phyloP scores from a whole-genome alignment of 1,140 invertebrate genomes.

The Phocides pigmalion region DNA sequence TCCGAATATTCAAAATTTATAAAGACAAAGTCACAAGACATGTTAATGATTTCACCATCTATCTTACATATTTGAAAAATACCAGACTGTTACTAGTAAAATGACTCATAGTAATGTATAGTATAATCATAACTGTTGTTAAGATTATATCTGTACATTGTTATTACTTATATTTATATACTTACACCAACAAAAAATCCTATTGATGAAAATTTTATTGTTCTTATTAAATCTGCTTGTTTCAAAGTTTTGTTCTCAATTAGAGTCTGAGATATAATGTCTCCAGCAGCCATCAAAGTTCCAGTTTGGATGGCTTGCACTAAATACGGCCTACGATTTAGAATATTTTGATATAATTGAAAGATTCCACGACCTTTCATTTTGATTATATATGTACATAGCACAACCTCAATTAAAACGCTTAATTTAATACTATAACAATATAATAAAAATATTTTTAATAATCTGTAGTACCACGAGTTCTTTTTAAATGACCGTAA shows the following conservation, averaged over 20 bases:
- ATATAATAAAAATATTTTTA: background rate
- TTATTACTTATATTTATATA: conserved; percentile 34
- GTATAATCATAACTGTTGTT: background rate
- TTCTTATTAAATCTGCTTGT: conserved; percentile 66
- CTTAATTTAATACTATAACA: too few relatives aligned
- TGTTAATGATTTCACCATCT: too few relatives aligned
- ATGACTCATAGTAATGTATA: too few relatives aligned
- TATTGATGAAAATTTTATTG: conserved; percentile 76
- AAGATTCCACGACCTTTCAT: conserved; percentile 56
- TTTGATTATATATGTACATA: conserved; percentile 35
- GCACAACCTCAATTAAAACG: background rate
- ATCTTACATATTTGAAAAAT: too few relatives aligned
- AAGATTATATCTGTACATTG: background rate
- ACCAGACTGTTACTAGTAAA: too few relatives aligned
- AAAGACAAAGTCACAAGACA: too few relatives aligned
- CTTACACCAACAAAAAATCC: conserved; percentile 82
- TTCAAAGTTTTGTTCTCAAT: conserved; percentile 74
- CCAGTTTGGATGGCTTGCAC: conserved; percentile 82
- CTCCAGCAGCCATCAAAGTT: conserved; percentile 80
- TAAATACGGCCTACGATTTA: conserved; percentile 68
- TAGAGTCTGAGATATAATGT: conserved; percentile 80
- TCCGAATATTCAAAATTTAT: too few relatives aligned
- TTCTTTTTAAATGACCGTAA: background rate
- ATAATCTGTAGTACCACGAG: background rate
- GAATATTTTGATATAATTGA: conserved; percentile 68